Base-by-base conservation (phyloP, 2,888 invertebrate species). In the Cephus sareptanus region DNA sequence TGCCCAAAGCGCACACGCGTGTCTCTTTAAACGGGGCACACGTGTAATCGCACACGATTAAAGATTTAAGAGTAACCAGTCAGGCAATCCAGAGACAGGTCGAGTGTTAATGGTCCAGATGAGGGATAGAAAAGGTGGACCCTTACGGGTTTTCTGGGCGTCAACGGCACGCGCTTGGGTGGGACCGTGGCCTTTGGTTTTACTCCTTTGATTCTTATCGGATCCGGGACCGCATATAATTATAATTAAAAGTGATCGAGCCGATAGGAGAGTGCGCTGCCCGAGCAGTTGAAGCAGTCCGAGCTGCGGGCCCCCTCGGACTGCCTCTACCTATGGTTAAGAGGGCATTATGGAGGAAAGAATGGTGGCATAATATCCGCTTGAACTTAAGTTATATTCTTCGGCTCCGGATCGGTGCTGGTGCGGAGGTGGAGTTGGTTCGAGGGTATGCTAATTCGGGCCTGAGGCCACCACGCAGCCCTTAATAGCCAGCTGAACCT, bases 381-480 rank as follows among this genome's bases (percentile, higher is more conserved):
- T 90, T 88, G 89, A 90, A 89, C 90, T 90, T 87, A 87, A 89
- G 89, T 89, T 89, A 89, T 89, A 88, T 89, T 86, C 87, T 86
- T 86, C 84, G 85, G 84, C 83, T 86, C 79, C 81, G 86, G 89
- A 85, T 88, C 87, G 82, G 80, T 82, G 85, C 88, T 79, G 86
- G 86, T 88, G 89, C 88, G 90, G 89, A 90, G 90, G 90, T 90
- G 90, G 90, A 90, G 90, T 89, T 87, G 86, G 89, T 86, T 84
- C 80, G 87, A 89, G 90, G 88, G 89, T 90, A 90, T 90, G 90
- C 90, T 90, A 90, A 90, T 90, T 89, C 89, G 87, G 87, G 90
- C 90, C 90, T 86, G 84, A 82, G 90, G 90, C 90, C 88, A 90
- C 90, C 90, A 90, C 90, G 90, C 90, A 90, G 90, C 90, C 90